Evolutionary conservation across 2,888 invertebrate species (phyloP), one percentile per base, ranked within the genome.

Genomic region (Rotaria magnacalcarata): DNA sequence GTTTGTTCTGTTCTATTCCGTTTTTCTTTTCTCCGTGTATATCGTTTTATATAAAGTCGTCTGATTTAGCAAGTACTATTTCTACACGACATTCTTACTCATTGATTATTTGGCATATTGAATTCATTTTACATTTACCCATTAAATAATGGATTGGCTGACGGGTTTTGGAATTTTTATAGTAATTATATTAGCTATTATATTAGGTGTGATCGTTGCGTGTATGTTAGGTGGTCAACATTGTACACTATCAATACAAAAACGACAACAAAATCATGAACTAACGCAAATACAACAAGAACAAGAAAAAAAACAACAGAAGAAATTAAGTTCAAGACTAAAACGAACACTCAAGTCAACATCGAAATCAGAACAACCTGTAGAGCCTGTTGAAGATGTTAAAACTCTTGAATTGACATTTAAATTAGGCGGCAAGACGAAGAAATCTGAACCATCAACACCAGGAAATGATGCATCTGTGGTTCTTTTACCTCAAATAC

Each of bases 241-340:
- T 43, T 75, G 75, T 75, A 47, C 75, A 75, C 7, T 75, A 24
- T 75, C 75, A 11, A 47, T 75, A 7, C 75, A 75, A 47, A 21
- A 75, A 75, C 75, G 75, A 24, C 41, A 41, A 75, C 41, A 4
- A 24, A 75, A 75, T 75, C 41, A 43, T 43, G 75, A 75, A 43
- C n/a, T 75, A 75, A 75, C 75, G 8, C 19, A 24, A 75, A 21
- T 75, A n/a, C 75, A 75, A 75, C 75, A 75, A 75, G 75, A 75
- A 21, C 24, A 75, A 43, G 75, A 75, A n/a, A 24, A 21, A 41
- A 75, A 75, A 75, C 21, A 43, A 24, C 75, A 75, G 47, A 75
- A 75, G 24, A 41, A 43, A 75, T 47, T 75, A 1, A 47, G 75
- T 75, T 75, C 75, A 24, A 41, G 11, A 41, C 2, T 75, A 43